These are phyloP conservation scores for Geococcyx californianus DNA, from an alignment of 2,113 vertebrate genomes.

Conservation along the genomic window DNA sequence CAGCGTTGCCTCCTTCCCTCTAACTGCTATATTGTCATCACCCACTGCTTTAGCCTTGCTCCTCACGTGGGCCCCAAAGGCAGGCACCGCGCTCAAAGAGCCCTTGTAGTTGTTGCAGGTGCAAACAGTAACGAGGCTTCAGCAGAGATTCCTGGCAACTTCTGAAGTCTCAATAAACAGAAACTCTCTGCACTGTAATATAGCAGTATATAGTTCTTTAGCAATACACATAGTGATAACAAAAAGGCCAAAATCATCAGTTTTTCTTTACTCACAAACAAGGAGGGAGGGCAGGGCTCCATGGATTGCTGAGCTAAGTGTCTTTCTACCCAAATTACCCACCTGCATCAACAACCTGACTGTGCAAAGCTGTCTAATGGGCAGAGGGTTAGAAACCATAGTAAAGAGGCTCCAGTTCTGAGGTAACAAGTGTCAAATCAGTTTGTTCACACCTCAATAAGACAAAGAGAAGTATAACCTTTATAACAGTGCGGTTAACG, in stretches of 20 bases:
- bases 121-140: background rate
- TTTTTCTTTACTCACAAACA: background rate
- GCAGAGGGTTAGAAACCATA: background rate
- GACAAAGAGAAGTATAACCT: background rate
- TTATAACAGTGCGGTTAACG: background rate
- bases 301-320: background rate
- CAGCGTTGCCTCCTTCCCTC: background rate
- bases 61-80: background rate
- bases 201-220: background rate
- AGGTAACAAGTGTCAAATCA: background rate
- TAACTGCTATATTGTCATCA: background rate
- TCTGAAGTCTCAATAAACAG: background rate
- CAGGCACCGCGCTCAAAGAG: background rate
- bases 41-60: background rate
- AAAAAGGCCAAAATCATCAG: background rate
- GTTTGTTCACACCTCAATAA: background rate
- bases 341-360: accelerated
- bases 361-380: background rate
- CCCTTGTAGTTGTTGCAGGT: background rate
- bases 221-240: accelerated
- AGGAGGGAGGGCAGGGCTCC: background rate
- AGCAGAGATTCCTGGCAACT: background rate
- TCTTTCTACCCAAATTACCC: background rate
- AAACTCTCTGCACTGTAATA: accelerated
- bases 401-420: background rate